phyloP scores from a whole-genome alignment of 2,888 invertebrate genomes.

The Erebia ligea region DNA sequence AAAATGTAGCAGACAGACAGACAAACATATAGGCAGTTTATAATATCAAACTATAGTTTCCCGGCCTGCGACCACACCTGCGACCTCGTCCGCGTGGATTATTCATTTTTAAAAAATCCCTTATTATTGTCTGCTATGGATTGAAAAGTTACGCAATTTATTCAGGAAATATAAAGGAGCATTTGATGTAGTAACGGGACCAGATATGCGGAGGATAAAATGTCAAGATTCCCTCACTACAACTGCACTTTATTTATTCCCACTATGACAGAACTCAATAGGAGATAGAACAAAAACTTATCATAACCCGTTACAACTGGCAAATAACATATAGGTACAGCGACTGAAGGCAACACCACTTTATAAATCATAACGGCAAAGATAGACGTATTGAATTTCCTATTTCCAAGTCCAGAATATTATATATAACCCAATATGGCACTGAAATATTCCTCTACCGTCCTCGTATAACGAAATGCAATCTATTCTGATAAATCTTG shows the following conservation, averaged over 20 bases:
- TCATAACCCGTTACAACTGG: conserved; percentile 13
- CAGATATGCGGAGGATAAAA: background rate
- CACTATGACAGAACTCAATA: background rate
- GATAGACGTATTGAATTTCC: conserved; percentile 34
- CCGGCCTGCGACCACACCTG: too few species aligned
- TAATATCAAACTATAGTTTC: too few species aligned
- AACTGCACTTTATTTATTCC: background rate
- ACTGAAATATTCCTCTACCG: conserved; percentile 34
- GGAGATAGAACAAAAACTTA: conserved; percentile 8
- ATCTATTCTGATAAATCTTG: conserved; percentile 66
- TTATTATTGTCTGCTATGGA: too few species aligned
- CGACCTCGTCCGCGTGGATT: too few species aligned
- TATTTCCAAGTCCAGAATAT: conserved; percentile 24
- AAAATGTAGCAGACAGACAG: too few species aligned
- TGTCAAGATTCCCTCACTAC: background rate
- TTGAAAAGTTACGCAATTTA: background rate
- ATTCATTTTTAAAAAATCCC: too few species aligned
- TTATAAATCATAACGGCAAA: conserved; percentile 26
- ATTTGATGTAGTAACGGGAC: background rate
- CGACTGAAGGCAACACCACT: background rate
- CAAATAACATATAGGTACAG: conserved; percentile 5
- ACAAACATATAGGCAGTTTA: too few species aligned
- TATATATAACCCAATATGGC: conserved; percentile 33
- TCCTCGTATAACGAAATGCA: conserved; percentile 52
- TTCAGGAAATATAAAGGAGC: too few species aligned